Evolutionary conservation across 2,888 invertebrate species (phyloP).

Genomic region (Gisinianus flammeolus): DNA sequence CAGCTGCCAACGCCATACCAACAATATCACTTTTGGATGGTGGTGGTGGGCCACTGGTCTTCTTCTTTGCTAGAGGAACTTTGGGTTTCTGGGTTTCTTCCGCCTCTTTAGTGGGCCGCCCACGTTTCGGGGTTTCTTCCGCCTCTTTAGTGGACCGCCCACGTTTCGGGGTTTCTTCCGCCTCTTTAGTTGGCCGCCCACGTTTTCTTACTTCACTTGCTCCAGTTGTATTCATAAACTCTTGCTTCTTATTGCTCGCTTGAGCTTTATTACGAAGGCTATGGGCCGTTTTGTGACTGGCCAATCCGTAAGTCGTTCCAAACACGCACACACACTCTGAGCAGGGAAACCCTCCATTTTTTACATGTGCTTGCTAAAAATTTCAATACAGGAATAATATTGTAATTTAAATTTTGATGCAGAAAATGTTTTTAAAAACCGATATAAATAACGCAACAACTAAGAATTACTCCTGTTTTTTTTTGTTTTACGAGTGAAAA

Average conservation of each 20-base stretch:
- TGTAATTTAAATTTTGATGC: not conserved
- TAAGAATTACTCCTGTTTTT: not conserved
- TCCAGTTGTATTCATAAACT: not conserved
- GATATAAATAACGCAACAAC: not conserved
- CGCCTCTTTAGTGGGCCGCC: not conserved
- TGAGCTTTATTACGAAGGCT: conserved; percentile 12
- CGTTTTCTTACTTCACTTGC: not conserved
- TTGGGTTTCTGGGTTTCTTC: not conserved
- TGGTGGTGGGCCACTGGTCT: conserved; percentile 26
- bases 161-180: not conserved
- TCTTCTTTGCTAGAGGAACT: conserved; percentile 30
- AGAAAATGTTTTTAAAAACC: not conserved
- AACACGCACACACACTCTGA: conserved; percentile 24
- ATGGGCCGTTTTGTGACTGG: conserved; percentile 25
- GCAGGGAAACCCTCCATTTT: conserved; percentile 28
- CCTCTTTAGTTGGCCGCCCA: not conserved
- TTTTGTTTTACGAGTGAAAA: too few species aligned
- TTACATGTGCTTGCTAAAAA: conserved; percentile 20
- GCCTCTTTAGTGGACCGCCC: not conserved
- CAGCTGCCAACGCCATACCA: conserved; percentile 36
- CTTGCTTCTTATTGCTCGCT: not conserved
- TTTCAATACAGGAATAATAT: not conserved
- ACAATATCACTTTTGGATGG: conserved; percentile 22
- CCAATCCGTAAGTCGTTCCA: not conserved
- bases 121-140: not conserved